Evolutionary conservation across 2,113 vertebrate species (phyloP).

Genomic region (Notarius quadriscutis): DNA sequence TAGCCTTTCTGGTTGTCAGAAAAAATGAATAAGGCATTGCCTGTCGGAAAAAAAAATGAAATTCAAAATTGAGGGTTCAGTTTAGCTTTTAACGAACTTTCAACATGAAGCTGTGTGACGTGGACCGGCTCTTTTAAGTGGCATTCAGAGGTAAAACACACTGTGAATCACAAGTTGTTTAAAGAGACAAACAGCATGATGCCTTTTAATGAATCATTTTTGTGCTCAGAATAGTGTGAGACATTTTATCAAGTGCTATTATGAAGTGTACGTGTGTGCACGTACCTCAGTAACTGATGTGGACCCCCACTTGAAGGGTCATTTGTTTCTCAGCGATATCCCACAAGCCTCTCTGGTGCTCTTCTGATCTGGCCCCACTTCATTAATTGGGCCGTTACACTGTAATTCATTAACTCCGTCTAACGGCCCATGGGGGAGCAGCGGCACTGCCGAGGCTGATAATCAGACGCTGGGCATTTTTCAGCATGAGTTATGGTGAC

Average conservation of each 20-base stretch:
- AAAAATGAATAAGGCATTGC: not conserved
- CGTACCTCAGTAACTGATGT: not conserved
- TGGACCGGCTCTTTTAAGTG: not conserved
- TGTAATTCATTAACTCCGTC: slow-evolving; percentile 53
- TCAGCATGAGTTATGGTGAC: slow-evolving; percentile 54
- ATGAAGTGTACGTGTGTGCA: not conserved
- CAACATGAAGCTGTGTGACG: not conserved
- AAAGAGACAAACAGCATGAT: not conserved
- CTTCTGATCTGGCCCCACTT: slow-evolving; percentile 20
- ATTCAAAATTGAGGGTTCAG: not conserved
- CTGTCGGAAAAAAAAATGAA: not conserved
- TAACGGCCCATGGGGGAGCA: slow-evolving; percentile 38
- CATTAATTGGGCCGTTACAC: slow-evolving; percentile 49
- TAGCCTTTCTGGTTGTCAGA: not conserved
- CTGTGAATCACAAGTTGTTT: slow-evolving; percentile 16
- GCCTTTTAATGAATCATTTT: slow-evolving; percentile 3
- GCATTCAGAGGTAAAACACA: slow-evolving; percentile 2
- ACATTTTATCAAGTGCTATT: not conserved
- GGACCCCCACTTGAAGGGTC: not conserved
- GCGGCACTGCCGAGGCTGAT: slow-evolving; percentile 41
- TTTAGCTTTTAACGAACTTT: not conserved
- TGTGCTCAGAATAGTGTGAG: not conserved
- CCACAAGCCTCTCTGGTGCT: not conserved
- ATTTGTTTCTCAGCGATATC: slow-evolving; percentile 29
- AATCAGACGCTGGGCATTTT: slow-evolving; percentile 49